These are phyloP conservation scores for Drosophila busckii DNA, from an alignment of 1,140 invertebrate species.

Conservation along the genomic window DNA sequence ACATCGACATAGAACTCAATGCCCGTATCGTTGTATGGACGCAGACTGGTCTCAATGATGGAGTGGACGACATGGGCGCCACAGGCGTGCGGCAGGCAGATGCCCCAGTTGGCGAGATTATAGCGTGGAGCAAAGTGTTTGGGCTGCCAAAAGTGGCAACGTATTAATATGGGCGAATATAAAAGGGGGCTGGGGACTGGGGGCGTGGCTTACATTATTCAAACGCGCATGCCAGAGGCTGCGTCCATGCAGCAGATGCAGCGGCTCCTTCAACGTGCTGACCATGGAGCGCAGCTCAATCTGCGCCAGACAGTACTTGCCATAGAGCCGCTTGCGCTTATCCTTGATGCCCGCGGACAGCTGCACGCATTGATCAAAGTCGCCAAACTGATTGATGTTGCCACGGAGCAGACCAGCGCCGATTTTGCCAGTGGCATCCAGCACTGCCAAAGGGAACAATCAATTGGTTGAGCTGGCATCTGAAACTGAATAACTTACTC, in stretches of 20 bases:
- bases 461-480: too few relatives aligned
- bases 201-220: conserved; percentile 82
- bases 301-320: conserved; percentile 85
- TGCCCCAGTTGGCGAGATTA: conserved; percentile 84
- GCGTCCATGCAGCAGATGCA: conserved; percentile 82
- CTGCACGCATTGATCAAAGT: conserved; percentile 85
- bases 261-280: conserved; percentile 80
- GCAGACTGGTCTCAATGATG: conserved; percentile 81
- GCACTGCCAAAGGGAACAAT: conserved; percentile 76
- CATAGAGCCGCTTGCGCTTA: conserved; percentile 81
- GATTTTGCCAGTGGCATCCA: conserved; percentile 85
- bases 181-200: too few relatives aligned
- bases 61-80: conserved; percentile 81
- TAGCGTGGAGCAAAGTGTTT: conserved; percentile 85
- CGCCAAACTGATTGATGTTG: conserved; percentile 85
- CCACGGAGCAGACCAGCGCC: conserved; percentile 84
- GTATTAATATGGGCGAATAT: too few relatives aligned
- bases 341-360: conserved; percentile 81
- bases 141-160: conserved; percentile 80
- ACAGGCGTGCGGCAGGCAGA: conserved; percentile 84
- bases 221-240: conserved; percentile 82
- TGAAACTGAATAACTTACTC: conserved; percentile 80
- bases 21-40: conserved; percentile 81
- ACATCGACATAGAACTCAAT: conserved; percentile 82
- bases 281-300: conserved; percentile 82